Percentiles rank a stretch among this genome's conserved stretches.
Conservation (phyloP, 2,888 invertebrate genomes). For the Drosophila pseudotalamancana region DNA sequence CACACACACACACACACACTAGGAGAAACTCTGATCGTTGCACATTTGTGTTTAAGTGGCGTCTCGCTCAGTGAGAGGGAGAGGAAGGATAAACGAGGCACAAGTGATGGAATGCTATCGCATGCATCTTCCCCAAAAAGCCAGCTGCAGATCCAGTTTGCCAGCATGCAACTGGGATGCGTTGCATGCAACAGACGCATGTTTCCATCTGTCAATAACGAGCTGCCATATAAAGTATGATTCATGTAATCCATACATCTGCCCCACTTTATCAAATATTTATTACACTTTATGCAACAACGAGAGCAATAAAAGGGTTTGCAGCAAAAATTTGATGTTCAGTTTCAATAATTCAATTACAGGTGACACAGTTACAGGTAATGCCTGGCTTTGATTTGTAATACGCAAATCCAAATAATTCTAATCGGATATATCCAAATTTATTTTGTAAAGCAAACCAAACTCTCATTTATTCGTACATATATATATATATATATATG, state of each 20-base stretch:
- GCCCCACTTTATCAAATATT: slow-evolving; percentile 4
- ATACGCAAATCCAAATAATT: no score
- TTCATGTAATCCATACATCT: neutral
- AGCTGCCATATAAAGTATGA: neutral
- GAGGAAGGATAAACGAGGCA: slow-evolving; percentile 10
- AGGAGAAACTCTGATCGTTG: slow-evolving; percentile 24
- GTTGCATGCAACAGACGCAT: neutral
- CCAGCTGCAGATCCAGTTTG: slow-evolving; percentile 19
- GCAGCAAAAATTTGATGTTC: no score
- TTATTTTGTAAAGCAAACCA: no score
- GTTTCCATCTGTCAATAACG: neutral
- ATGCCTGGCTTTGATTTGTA: no score
- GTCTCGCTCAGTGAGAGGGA: neutral
- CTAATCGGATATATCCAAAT: no score
- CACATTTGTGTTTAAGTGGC: slow-evolving; percentile 41
- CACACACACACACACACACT: neutral
- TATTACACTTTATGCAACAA: neutral
- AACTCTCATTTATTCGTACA: no score
- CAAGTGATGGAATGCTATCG: slow-evolving; percentile 60
- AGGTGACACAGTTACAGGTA: no score
- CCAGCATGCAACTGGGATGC: slow-evolving; percentile 12
- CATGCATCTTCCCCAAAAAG: slow-evolving; percentile 23
- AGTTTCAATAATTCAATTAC: no score
- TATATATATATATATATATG: no score
- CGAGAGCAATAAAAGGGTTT: neutral